Evolutionary conservation across 2,113 vertebrate genomes (phyloP), one percentile per base, ranked within the genome.

Genomic region (Phasianus colchicus): DNA sequence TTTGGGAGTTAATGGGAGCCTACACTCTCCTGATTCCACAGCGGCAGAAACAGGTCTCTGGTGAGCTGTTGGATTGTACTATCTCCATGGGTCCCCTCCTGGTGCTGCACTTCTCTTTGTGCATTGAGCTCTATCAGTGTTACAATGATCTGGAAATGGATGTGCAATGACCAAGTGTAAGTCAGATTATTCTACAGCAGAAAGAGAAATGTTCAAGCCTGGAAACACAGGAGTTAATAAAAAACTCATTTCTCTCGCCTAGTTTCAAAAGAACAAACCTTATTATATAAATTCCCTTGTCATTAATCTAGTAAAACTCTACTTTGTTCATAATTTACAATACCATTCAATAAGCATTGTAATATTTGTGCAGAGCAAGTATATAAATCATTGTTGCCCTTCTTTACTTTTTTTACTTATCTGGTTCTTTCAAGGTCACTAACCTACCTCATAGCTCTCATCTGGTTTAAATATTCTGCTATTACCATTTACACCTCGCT

Each of bases 381-480:
- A 36, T 86, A 95, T 93, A 96, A 96, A 95, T 92, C 78, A 89
- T 72, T 91, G 75, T 84, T 96, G 54, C 81, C 73, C 79, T 92
- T 65, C 52, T 85, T 70, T 82, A 82, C 42, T 54, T 83, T 91
- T 86, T 80, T 86, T 74, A 81, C 76, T 72, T 86, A 70, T 70
- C 63, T 81, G 70, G 57, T 94, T 91, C 82, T 95, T 95, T 85
- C 66, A 96, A 94, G 84, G 92, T 97, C 69, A 92, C 50, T 88
- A 95, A 91, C 78, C 91, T 88, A 95, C 52, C 78, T 95, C 71
- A 86, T 54, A 88, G 71, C 58, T 93, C 94, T 86, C 93, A 95
- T 92, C 88, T 97, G 90, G 78, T 97, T 97, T 97, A 96, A 96
- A 92, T 96, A 97, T 94, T 92, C 84, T 88, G 45, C 86, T 77